phyloP scores from a whole-genome alignment of 2,888 invertebrate genomes.

The Callimorpha dominula region DNA sequence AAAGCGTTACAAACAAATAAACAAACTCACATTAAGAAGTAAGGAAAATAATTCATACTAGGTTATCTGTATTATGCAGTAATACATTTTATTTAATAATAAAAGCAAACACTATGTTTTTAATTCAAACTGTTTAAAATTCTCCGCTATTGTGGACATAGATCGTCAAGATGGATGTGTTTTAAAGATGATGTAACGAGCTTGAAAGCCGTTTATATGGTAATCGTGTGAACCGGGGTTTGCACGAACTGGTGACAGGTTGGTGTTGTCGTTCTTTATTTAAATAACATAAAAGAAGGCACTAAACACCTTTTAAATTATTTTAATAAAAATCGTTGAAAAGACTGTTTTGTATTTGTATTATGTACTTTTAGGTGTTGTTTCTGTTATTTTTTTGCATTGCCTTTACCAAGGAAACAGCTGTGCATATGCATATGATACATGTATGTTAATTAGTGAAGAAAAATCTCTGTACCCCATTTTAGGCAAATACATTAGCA shows the following conservation, averaged over 20 bases:
- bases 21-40: too few species aligned
- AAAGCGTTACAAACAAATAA: too few species aligned
- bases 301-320: neutral
- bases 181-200: constrained; percentile 54
- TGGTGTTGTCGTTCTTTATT: neutral
- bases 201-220: constrained; percentile 55
- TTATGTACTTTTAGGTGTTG: too few species aligned
- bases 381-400: too few species aligned
- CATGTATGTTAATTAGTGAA: too few species aligned
- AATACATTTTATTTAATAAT: neutral
- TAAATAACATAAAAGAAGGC: neutral
- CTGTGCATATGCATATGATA: too few species aligned
- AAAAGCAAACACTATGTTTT: neutral
- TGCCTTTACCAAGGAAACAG: too few species aligned
- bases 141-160: constrained; percentile 48
- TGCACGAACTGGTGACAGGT: neutral
- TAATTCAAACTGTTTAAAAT: constrained; percentile 50
- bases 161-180: constrained; percentile 54
- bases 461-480: too few species aligned
- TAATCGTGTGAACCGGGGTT: constrained; percentile 55
- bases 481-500: too few species aligned
- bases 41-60: too few species aligned
- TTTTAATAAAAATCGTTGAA: too few species aligned
- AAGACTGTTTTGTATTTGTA: too few species aligned
- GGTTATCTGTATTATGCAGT: neutral